Percentiles rank a stretch among this genome's conserved stretches.
These are phyloP conservation scores for Rhodeus uyekii DNA, from an alignment of 2,797 vertebrate species.

Conservation along the genomic window DNA sequence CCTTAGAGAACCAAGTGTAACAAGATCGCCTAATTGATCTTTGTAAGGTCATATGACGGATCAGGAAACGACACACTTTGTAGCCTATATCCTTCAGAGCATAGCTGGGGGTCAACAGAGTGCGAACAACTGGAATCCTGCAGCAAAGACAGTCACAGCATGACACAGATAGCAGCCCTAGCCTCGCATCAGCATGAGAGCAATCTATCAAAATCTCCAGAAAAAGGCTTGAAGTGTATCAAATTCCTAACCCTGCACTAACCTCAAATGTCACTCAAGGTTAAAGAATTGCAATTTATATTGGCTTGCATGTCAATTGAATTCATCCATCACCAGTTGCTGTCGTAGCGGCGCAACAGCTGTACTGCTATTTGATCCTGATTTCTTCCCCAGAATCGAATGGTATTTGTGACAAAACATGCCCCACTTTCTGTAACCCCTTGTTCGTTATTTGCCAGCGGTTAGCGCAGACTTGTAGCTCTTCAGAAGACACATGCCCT, in stretches of 20 bases:
- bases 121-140: conserved; percentile 67
- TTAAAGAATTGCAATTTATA: conserved; percentile 50
- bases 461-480: conserved; percentile 27
- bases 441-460: conserved; percentile 33
- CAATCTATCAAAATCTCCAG: conserved; percentile 48
- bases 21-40: conserved; percentile 52
- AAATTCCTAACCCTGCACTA: conserved; percentile 44
- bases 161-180: conserved; percentile 48
- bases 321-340: conserved; percentile 51
- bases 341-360: conserved; percentile 37
- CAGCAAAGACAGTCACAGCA: conserved; percentile 22
- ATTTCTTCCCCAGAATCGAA: conserved; percentile 50
- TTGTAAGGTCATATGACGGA: conserved; percentile 55
- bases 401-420: conserved; percentile 44
- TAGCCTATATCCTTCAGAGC: conserved; percentile 51
- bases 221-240: conserved; percentile 46
- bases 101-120: conserved; percentile 61
- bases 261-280: conserved; percentile 42
- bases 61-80: conserved; percentile 57
- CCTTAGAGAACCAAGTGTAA: conserved; percentile 55
- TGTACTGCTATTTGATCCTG: conserved; percentile 46
- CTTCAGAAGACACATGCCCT: conserved; percentile 20
- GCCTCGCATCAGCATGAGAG: conserved; percentile 45
- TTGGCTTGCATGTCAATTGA: conserved; percentile 43
- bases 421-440: conserved; percentile 33